Percentiles rank a stretch among this genome's conserved stretches.
Conservation (phyloP, 2,888 invertebrate species). For the Drosophila eohydei region DNA sequence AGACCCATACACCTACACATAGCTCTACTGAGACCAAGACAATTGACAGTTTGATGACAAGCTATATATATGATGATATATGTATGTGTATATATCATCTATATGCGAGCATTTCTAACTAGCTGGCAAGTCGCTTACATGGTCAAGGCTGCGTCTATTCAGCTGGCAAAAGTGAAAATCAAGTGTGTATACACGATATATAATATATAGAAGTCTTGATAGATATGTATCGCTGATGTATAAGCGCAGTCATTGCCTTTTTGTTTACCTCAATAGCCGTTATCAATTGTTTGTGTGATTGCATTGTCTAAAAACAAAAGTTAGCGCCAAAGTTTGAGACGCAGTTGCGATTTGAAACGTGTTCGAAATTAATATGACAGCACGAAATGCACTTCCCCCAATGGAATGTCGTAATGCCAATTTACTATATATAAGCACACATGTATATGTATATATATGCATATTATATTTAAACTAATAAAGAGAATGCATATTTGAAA, state of each 20-base stretch:
- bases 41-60: conserved; percentile 12
- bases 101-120: conserved; percentile 13
- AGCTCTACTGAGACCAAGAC: conserved; percentile 18
- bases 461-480: conserved; percentile 6
- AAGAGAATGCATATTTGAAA: conserved; percentile 40
- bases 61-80: background rate
- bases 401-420: conserved; percentile 23
- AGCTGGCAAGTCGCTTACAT: conserved; percentile 23
- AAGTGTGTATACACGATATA: conserved; percentile 6
- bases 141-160: conserved; percentile 50
- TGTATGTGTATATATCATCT: background rate
- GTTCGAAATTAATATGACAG: conserved; percentile 49
- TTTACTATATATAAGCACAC: conserved; percentile 21
- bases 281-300: conserved; percentile 49
- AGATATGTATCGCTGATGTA: conserved; percentile 5
- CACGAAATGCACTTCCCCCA: conserved; percentile 40
- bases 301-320: conserved; percentile 50
- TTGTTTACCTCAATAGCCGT: conserved; percentile 37
- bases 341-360: conserved; percentile 49
- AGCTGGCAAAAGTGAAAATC: conserved; percentile 59
- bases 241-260: conserved; percentile 51
- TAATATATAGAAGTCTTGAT: background rate
- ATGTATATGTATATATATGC: background rate
- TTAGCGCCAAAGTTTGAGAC: conserved; percentile 41
- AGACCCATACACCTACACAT: conserved; percentile 3